Percentiles rank a stretch among this genome's conserved stretches.
phyloP scores from a whole-genome alignment of 1,140 invertebrate species.

The Magallana gigas region DNA sequence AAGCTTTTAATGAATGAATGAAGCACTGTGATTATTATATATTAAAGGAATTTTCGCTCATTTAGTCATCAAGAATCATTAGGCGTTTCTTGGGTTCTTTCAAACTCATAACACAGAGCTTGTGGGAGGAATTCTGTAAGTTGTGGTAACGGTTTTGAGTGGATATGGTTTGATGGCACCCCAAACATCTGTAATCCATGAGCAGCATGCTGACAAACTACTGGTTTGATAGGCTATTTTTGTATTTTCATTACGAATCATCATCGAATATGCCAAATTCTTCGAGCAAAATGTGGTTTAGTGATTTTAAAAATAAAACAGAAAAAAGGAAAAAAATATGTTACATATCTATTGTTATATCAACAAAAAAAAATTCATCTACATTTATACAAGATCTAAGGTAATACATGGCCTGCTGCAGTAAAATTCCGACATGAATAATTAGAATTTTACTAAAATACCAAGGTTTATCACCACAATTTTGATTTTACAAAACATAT shows the following conservation, averaged over 20 bases:
- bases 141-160: constrained; percentile 2
- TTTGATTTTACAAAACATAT: too few relatives aligned
- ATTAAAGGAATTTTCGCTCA: neutral
- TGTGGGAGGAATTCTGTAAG: constrained; percentile 1
- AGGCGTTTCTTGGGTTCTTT: neutral
- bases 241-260: neutral
- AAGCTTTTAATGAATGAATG: constrained; percentile 7
- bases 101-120: constrained; percentile 1
- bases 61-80: constrained; percentile 31
- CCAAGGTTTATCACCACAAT: too few relatives aligned
- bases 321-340: neutral
- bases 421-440: too few relatives aligned
- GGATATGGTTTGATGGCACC: neutral
- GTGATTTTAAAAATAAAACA: neutral
- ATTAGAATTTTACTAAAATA: too few relatives aligned
- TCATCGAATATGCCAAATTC: too few relatives aligned
- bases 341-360: neutral
- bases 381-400: too few relatives aligned
- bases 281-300: neutral
- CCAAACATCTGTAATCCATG: constrained; percentile 18
- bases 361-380: too few relatives aligned
- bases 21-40: neutral
- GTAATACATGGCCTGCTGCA: too few relatives aligned
- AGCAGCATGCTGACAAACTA: constrained; percentile 1
- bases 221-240: neutral